A percentile compares a stretch with the other conserved stretches of the same genome.
These are phyloP conservation scores for Malthinus flaveolus DNA, from an alignment of 2,888 invertebrate genomes.

Conservation along the genomic window DNA sequence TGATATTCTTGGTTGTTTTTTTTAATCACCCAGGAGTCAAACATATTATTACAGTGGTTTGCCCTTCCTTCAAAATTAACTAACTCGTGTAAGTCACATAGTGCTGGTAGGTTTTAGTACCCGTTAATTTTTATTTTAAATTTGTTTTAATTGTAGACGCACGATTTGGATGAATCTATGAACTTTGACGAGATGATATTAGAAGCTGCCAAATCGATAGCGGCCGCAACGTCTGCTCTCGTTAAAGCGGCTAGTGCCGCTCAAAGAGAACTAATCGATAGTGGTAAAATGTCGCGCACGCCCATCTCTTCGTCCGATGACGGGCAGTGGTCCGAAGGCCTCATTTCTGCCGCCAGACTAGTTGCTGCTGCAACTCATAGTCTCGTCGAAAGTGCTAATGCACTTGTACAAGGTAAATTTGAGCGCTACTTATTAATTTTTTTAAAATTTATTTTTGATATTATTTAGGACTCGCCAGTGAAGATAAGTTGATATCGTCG, in stretches of 20 bases:
- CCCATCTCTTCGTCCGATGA: constrained; percentile 88
- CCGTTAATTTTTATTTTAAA: constrained; percentile 4
- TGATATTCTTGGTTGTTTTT: constrained; percentile 99
- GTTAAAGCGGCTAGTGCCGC: constrained; percentile 97
- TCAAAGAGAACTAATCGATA: constrained; percentile 91
- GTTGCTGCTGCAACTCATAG: constrained; percentile 98
- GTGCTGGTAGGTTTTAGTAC: background rate
- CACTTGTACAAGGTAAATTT: constrained; percentile 80
- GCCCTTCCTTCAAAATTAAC: constrained; percentile 15
- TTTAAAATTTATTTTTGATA: background rate
- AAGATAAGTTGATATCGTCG: constrained; percentile 94
- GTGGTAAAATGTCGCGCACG: constrained; percentile 84
- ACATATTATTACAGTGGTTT: constrained; percentile 93
- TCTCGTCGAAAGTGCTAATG: constrained; percentile 96
- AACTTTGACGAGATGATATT: constrained; percentile 99
- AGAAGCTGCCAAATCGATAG: constrained; percentile 96
- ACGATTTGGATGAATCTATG: constrained; percentile 90
- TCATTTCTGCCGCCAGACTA: constrained; percentile 91
- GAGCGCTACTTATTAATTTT: background rate
- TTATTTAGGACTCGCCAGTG: constrained; percentile 67
- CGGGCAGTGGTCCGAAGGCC: constrained; percentile 97
- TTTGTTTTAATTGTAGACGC: constrained; percentile 42
- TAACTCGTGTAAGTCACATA: constrained; percentile 11
- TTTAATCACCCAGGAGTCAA: constrained; percentile 96
- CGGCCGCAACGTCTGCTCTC: constrained; percentile 94